Base-by-base conservation (phyloP, 2,888 invertebrate species). In the Lysandra bellargus region DNA sequence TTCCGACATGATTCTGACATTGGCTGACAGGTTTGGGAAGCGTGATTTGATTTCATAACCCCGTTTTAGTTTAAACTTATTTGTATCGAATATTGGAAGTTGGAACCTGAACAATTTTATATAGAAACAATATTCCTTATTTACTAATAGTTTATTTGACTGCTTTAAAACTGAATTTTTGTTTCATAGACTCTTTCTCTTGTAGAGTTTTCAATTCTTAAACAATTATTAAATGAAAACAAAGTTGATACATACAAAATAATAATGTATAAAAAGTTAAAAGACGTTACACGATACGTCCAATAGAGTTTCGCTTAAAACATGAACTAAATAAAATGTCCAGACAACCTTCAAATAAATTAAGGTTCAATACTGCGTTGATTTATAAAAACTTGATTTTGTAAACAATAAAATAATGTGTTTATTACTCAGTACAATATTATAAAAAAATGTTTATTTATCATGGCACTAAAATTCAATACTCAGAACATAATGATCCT, bases 11-110 rank as follows among this genome's bases (percentile, higher is more conserved):
- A 69, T 33, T 69, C 33, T 69, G 69, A 69, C 69, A 69, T 33
- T 69, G 33, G 69, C 69, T 69, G 69, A 69, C 69, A 69, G 69
- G 33, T 69, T 37, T 17, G 69, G 33, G 33, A 37, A 69, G 69
- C 69, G 69, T 69, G 69, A 69, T 69, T 69, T 69, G 64, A 69
- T 69, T 69, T 69, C 69, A 69, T 37, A 69, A 69, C 33, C 69
- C 33, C 37, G 69, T 69, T 69, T 69, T 69, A 37, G 69, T 69
- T 69, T 69, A 69, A 69, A 69, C 14, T 69, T 69, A 69, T 69
- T 69, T 69, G 14, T 69, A 69, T 69, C 30, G 33, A 69, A 69
- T 69, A 69, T 30, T 69, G 14, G 53, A 53, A 53, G 14, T 69
- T 69, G 69, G 33, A 33, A 23, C 12, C 64, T 14, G 69, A 33